These are phyloP conservation scores for Morinoia aosen DNA, from an alignment of 2,888 invertebrate species.

Conservation along the genomic window DNA sequence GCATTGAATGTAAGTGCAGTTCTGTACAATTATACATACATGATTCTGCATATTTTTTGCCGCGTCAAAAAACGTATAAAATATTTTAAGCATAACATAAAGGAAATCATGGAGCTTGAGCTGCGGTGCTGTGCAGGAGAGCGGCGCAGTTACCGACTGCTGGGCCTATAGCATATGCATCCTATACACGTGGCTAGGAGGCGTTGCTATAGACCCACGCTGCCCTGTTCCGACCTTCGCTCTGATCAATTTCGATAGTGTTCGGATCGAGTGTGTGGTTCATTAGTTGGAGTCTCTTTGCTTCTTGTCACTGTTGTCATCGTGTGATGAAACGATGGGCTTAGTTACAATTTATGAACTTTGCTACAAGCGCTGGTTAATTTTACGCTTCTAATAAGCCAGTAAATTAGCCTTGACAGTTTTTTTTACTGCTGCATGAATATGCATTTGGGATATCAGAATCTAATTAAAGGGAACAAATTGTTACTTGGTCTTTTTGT, in stretches of 20 bases:
- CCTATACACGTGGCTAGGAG: background rate
- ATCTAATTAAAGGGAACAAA: background rate
- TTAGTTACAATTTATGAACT: slow-evolving; percentile 3
- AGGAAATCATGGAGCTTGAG: background rate
- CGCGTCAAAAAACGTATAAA: background rate
- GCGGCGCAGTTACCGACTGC: too few species aligned
- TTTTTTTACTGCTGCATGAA: background rate
- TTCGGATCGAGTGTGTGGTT: slow-evolving; percentile 13
- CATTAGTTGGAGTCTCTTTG: slow-evolving; percentile 37
- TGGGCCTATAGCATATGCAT: too few species aligned
- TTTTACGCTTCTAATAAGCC: background rate
- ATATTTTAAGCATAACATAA: background rate
- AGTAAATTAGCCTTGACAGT: background rate
- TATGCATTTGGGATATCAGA: background rate
- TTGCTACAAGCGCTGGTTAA: background rate
- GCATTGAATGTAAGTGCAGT: background rate
- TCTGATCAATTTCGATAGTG: slow-evolving; percentile 34
- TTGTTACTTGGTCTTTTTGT: background rate
- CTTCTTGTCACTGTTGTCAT: slow-evolving; percentile 30
- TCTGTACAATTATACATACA: background rate
- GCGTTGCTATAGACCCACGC: background rate
- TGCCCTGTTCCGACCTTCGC: background rate
- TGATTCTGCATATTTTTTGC: background rate
- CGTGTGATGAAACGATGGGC: background rate
- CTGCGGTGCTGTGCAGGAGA: too few species aligned